Percentiles rank a stretch among this genome's conserved stretches.
Evolutionary conservation across 1,140 invertebrate species (phyloP).

Genomic region (Zaprionus nigranus): DNA sequence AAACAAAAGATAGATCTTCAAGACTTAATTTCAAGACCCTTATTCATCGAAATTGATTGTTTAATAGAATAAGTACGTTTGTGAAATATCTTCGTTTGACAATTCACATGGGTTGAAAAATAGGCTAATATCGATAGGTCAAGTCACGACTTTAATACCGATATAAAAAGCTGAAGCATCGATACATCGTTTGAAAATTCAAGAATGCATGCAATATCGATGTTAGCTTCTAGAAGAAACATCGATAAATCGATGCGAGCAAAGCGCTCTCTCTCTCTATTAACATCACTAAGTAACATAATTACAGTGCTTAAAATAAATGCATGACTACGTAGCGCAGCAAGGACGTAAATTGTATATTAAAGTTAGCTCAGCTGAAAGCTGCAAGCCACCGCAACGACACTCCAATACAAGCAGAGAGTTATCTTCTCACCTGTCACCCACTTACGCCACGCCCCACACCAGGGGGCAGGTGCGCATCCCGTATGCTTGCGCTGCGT

Average conservation of each 20-base stretch:
- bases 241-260: neutral
- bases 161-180: no score
- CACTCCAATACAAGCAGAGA: slow-evolving; percentile 4
- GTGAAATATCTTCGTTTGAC: no score
- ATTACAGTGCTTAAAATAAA: neutral
- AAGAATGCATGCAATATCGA: no score
- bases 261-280: no score
- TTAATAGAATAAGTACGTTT: no score
- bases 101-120: no score
- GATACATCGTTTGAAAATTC: no score
- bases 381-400: neutral
- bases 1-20: neutral
- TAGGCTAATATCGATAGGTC: no score
- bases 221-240: no score
- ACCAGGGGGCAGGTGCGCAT: neutral
- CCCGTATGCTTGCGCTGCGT: neutral
- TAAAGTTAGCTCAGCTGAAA: neutral
- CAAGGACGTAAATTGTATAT: neutral
- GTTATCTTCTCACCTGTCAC: slow-evolving; percentile 44
- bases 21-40: no score
- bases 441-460: neutral
- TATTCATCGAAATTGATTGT: no score
- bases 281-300: neutral
- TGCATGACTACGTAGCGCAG: neutral
- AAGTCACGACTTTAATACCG: no score